phyloP scores from a whole-genome alignment of 2,797 vertebrate species.

The Orestias chungarensis region DNA sequence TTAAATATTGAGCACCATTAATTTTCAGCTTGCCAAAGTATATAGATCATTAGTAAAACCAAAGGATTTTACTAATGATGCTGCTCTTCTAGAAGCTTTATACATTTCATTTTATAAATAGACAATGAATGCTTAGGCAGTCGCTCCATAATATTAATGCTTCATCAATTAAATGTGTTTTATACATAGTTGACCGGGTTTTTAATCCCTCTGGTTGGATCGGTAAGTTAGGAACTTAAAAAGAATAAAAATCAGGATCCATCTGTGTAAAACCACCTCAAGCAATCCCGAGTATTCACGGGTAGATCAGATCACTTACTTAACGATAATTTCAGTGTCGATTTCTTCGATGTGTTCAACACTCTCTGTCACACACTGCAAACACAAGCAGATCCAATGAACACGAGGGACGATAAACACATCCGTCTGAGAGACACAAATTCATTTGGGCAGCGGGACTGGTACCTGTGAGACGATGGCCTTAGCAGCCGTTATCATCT shows the following conservation, averaged over 20 bases:
- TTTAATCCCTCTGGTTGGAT: background rate
- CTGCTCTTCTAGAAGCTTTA: background rate
- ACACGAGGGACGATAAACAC: background rate
- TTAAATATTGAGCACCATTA: background rate
- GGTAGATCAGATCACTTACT: constrained; percentile 81
- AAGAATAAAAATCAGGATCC: background rate
- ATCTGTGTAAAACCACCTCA: background rate
- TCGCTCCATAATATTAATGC: background rate
- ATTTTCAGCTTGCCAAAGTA: background rate
- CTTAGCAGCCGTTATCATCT: constrained; percentile 92
- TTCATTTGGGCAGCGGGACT: too few species aligned
- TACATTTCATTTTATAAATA: background rate
- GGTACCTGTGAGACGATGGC: constrained; percentile 91
- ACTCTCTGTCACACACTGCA: constrained; percentile 86
- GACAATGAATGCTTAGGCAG: background rate
- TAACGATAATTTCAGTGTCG: constrained; percentile 88
- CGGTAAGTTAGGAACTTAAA: background rate
- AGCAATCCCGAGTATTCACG: background rate
- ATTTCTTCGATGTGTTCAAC: constrained; percentile 92
- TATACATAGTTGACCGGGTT: background rate
- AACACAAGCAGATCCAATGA: constrained; percentile 8
- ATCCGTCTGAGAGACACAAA: background rate
- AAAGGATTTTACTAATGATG: background rate
- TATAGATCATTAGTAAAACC: background rate
- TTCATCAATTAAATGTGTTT: background rate